Evolutionary conservation across 2,888 invertebrate genomes (phyloP).

Genomic region (Trilocha varians): DNA sequence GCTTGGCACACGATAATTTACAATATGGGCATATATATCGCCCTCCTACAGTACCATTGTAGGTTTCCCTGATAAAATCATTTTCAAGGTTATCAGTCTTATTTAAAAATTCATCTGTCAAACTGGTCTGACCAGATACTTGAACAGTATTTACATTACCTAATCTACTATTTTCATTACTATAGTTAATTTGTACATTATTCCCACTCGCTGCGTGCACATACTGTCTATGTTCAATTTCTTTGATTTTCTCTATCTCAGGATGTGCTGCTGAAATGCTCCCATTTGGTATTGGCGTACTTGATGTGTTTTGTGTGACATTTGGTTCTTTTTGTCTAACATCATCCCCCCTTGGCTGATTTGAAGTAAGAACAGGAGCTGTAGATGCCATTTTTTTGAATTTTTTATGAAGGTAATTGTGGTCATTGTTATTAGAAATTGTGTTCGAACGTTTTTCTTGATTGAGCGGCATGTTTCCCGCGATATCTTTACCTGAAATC

Average conservation of each 20-base stretch:
- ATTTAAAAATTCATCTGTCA: conserved; percentile 68
- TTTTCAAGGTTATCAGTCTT: conserved; percentile 71
- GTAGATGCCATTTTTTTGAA: conserved; percentile 90
- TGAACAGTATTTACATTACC: conserved; percentile 64
- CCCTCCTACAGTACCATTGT: conserved; percentile 65
- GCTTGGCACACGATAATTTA: conserved; percentile 91
- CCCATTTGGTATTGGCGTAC: conserved; percentile 53
- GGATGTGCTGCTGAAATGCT: conserved; percentile 63
- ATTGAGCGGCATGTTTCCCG: conserved; percentile 64
- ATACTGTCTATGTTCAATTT: conserved; percentile 34
- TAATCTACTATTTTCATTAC: conserved; percentile 59
- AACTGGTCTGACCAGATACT: conserved; percentile 70
- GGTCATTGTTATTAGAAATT: conserved; percentile 73
- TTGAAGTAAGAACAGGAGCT: conserved; percentile 50
- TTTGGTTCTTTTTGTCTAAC: conserved; percentile 43
- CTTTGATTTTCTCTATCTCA: conserved; percentile 63
- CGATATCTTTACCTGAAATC: conserved; percentile 57
- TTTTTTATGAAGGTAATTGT: conserved; percentile 92
- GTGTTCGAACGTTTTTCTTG: conserved; percentile 67
- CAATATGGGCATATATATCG: conserved; percentile 91
- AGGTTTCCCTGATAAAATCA: conserved; percentile 64
- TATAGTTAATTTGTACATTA: conserved; percentile 73
- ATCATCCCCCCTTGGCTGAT: conserved; percentile 42
- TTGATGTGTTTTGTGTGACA: conserved; percentile 38
- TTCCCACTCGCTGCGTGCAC: conserved; percentile 37